These are phyloP conservation scores for Erebia aethiops DNA, from an alignment of 2,888 invertebrate genomes.

Conservation along the genomic window DNA sequence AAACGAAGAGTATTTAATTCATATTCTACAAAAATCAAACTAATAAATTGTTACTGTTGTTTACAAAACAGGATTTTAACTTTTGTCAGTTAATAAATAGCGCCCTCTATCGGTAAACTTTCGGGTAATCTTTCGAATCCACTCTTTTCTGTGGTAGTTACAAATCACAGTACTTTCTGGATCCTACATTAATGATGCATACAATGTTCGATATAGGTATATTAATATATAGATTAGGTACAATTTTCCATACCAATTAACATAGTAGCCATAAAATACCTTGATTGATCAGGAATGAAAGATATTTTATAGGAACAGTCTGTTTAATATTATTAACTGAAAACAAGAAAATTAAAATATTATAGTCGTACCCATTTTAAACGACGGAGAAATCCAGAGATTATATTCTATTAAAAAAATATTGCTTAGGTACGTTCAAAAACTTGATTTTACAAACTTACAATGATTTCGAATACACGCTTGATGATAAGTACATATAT, in stretches of 20 bases:
- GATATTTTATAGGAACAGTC: slow-evolving; percentile 41
- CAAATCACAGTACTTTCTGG: slow-evolving; percentile 75
- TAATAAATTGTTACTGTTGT: background rate
- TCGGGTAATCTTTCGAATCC: slow-evolving; percentile 48
- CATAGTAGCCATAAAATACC: slow-evolving; percentile 36
- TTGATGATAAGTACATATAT: slow-evolving; percentile 17
- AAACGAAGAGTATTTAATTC: too few species aligned
- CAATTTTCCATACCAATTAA: slow-evolving; percentile 48
- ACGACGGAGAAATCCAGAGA: slow-evolving; percentile 33
- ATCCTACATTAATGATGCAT: slow-evolving; percentile 65
- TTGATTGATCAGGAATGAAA: slow-evolving; percentile 34
- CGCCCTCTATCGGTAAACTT: background rate
- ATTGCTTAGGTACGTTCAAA: slow-evolving; percentile 30
- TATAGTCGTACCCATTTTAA: background rate
- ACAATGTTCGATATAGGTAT: slow-evolving; percentile 54
- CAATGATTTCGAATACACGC: slow-evolving; percentile 34
- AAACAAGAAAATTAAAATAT: too few species aligned
- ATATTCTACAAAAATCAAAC: background rate
- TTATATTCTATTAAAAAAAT: slow-evolving; percentile 27
- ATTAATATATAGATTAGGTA: slow-evolving; percentile 47
- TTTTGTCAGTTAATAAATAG: too few species aligned
- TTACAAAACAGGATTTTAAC: background rate
- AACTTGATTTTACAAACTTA: slow-evolving; percentile 22
- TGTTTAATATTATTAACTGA: background rate
- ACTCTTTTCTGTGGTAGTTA: slow-evolving; percentile 66